Evolutionary conservation across 2,888 invertebrate species (phyloP).

Genomic region (Ectemnius lituratus): DNA sequence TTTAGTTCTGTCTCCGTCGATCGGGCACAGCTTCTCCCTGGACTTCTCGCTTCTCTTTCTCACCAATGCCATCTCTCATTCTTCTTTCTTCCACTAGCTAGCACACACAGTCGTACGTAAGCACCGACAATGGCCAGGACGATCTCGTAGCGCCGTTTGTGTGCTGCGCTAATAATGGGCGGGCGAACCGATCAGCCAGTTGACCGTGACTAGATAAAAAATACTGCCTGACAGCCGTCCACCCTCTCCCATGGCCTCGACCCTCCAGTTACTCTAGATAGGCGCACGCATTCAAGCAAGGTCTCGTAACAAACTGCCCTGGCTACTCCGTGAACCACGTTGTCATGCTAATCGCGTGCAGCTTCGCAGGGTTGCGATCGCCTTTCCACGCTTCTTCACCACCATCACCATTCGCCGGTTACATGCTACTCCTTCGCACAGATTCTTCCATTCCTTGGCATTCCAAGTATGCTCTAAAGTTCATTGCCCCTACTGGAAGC

Average conservation of each 20-base stretch:
- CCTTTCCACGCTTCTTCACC: constrained; percentile 19
- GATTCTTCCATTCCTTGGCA: too few relatives aligned
- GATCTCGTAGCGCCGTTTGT: constrained; percentile 60
- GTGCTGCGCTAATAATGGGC: constrained; percentile 77
- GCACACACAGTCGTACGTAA: constrained; percentile 18
- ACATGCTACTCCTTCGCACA: too few relatives aligned
- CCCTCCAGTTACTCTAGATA: constrained; percentile 26
- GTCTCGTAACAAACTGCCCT: constrained; percentile 42
- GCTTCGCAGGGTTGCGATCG: constrained; percentile 54
- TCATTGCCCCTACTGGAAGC: too few relatives aligned
- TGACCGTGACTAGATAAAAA: constrained; percentile 79
- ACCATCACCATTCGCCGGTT: too few relatives aligned
- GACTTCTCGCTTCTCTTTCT: constrained; percentile 9
- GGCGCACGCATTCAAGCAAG: constrained; percentile 26
- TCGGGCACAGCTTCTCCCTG: constrained; percentile 9
- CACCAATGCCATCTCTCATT: not conserved
- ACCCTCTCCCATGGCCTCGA: constrained; percentile 30
- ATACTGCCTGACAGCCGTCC: constrained; percentile 73
- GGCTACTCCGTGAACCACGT: constrained; percentile 53
- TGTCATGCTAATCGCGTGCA: constrained; percentile 77
- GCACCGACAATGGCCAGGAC: constrained; percentile 44
- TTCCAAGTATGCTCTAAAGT: too few relatives aligned
- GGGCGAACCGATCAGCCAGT: constrained; percentile 75
- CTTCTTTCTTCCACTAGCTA: not conserved
- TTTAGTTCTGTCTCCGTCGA: not conserved